Evolutionary conservation across 2,113 vertebrate genomes (phyloP).

Genomic region (Anarrhichthys ocellatus): DNA sequence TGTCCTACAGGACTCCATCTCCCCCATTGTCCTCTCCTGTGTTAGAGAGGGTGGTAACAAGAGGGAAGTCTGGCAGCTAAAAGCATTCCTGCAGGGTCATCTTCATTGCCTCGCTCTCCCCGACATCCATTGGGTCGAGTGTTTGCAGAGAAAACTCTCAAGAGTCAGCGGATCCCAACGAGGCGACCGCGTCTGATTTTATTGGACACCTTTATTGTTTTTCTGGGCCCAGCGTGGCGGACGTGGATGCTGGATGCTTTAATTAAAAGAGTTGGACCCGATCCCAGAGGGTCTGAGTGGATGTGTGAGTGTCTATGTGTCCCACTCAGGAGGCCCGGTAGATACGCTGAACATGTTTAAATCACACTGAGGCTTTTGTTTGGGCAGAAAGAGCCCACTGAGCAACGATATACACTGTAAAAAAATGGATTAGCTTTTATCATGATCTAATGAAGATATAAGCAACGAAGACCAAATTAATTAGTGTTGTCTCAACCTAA

Average conservation of each 20-base stretch:
- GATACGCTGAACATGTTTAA: conserved; percentile 5
- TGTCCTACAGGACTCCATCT: conserved; percentile 18
- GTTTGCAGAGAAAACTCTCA: conserved; percentile 38
- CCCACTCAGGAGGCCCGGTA: not conserved
- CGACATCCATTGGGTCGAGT: not conserved
- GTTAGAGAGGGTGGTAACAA: conserved; percentile 23
- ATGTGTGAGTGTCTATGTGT: not conserved
- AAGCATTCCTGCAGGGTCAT: conserved; percentile 47
- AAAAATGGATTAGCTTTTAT: not conserved
- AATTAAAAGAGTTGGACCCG: conserved; percentile 48
- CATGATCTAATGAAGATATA: too few species aligned
- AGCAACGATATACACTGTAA: not conserved
- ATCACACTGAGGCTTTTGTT: conserved; percentile 1
- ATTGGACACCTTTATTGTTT: conserved; percentile 63
- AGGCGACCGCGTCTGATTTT: conserved; percentile 18
- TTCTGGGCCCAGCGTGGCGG: not conserved
- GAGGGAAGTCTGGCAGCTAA: conserved; percentile 29
- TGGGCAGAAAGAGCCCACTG: not conserved
- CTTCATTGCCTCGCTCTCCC: conserved; percentile 12
- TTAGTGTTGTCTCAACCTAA: too few species aligned
- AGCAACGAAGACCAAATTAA: too few species aligned
- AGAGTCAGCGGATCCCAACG: not conserved
- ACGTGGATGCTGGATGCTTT: conserved; percentile 17
- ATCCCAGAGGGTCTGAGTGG: conserved; percentile 11
- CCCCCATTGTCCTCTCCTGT: not conserved